Conservation (phyloP, 2,797 vertebrate species). For the Triplophysa yarkandensis region DNA sequence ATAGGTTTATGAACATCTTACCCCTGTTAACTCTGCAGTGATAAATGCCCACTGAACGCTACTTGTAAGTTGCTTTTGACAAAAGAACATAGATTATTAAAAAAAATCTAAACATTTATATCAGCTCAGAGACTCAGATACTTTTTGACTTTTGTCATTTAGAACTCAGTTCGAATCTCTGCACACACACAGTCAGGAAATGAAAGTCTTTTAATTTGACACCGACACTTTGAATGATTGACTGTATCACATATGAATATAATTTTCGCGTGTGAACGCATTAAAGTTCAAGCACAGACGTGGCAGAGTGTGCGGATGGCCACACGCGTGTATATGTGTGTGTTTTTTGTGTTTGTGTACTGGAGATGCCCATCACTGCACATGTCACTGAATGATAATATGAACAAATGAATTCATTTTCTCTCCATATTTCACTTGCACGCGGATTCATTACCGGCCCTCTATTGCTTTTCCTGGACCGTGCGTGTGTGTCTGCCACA, state of each 20-base stretch:
- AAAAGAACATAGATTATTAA: no score
- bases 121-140: no score
- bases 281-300: background rate
- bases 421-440: constrained; percentile 27
- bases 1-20: no score
- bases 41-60: no score
- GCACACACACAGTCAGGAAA: constrained; percentile 33
- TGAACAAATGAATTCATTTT: constrained; percentile 45
- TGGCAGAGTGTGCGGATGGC: background rate
- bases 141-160: background rate
- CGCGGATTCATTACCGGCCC: constrained; percentile 22
- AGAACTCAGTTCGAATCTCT: background rate
- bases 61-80: no score
- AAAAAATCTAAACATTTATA: no score
- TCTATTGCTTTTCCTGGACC: constrained; percentile 33
- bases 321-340: background rate
- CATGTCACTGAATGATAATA: constrained; percentile 41
- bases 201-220: constrained; percentile 48
- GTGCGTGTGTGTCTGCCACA: background rate
- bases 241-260: constrained; percentile 26
- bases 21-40: no score
- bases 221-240: constrained; percentile 25
- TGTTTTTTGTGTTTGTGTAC: constrained; percentile 8
- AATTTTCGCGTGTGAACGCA: background rate
- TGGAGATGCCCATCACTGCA: constrained; percentile 30